Evolutionary conservation across 2,797 vertebrate species (phyloP).

Genomic region (Botia kubotai): DNA sequence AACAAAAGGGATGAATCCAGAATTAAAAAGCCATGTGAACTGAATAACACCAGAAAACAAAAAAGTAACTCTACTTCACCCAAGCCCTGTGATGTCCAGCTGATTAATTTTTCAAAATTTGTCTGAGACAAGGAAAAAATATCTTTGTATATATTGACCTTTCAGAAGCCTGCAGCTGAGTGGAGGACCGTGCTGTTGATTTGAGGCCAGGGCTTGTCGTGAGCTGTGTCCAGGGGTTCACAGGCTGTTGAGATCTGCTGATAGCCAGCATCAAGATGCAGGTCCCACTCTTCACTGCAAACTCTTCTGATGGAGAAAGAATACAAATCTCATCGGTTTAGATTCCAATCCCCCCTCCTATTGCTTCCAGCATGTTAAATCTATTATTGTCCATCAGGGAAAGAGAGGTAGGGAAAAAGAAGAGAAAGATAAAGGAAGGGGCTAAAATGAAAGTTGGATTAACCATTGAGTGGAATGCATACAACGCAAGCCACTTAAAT

Average conservation of each 20-base stretch:
- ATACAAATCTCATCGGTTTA: conserved; percentile 54
- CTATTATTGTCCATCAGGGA: conserved; percentile 61
- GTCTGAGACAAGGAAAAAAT: neutral
- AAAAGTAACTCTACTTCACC: neutral
- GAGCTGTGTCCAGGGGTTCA: conserved; percentile 1
- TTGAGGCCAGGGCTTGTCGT: conserved; percentile 18
- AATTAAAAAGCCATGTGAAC: neutral
- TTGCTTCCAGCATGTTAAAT: conserved; percentile 51
- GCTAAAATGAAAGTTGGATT: conserved; percentile 49
- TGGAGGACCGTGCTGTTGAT: conserved; percentile 14
- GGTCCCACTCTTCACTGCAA: conserved; percentile 18
- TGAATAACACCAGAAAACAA: neutral
- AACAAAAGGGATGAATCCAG: neutral
- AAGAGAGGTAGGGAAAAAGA: neutral
- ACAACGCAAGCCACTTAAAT: conserved; percentile 65
- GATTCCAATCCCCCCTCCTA: conserved; percentile 47
- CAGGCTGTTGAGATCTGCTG: conserved; percentile 31
- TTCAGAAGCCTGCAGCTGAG: neutral
- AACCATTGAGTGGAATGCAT: conserved; percentile 69
- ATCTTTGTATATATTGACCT: neutral
- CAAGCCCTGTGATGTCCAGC: neutral
- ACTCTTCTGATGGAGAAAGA: conserved; percentile 32
- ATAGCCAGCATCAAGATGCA: conserved; percentile 46
- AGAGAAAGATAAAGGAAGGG: conserved; percentile 2
- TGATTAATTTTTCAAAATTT: neutral